These are phyloP conservation scores for Cirrhinus molitorella DNA, from an alignment of 2,797 vertebrate genomes.

Conservation along the genomic window DNA sequence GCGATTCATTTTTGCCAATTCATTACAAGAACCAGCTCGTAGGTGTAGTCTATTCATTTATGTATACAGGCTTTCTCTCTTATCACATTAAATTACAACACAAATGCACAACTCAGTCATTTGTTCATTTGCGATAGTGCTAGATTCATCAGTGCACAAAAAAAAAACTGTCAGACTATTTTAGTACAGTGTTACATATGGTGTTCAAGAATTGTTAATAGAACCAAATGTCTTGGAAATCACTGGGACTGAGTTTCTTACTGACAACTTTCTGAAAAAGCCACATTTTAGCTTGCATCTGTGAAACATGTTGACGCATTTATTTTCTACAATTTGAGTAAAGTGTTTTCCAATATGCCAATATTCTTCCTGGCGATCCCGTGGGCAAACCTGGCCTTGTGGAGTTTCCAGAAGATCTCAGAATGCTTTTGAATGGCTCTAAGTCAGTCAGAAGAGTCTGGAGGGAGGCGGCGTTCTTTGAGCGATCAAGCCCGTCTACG, in stretches of 20 bases:
- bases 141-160: not conserved
- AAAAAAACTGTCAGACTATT: not conserved
- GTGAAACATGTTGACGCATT: too few relatives aligned
- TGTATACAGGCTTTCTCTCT: not conserved
- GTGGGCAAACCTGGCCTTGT: slow-evolving; percentile 63
- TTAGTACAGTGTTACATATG: not conserved
- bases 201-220: not conserved
- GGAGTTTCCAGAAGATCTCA: not conserved
- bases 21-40: not conserved
- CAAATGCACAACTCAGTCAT: not conserved
- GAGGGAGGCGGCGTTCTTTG: not conserved
- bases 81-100: not conserved
- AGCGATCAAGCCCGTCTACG: not conserved
- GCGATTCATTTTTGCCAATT: not conserved
- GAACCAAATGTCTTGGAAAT: not conserved
- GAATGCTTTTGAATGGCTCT: slow-evolving; percentile 66
- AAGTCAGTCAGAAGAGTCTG: not conserved
- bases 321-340: not conserved
- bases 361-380: slow-evolving; percentile 49
- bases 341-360: not conserved
- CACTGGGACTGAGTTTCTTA: not conserved
- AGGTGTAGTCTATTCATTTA: too few relatives aligned
- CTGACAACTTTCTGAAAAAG: not conserved
- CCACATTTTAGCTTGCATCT: not conserved
- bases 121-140: not conserved